Conservation (phyloP, 2,113 vertebrate genomes). For the Thymallus thymallus region DNA sequence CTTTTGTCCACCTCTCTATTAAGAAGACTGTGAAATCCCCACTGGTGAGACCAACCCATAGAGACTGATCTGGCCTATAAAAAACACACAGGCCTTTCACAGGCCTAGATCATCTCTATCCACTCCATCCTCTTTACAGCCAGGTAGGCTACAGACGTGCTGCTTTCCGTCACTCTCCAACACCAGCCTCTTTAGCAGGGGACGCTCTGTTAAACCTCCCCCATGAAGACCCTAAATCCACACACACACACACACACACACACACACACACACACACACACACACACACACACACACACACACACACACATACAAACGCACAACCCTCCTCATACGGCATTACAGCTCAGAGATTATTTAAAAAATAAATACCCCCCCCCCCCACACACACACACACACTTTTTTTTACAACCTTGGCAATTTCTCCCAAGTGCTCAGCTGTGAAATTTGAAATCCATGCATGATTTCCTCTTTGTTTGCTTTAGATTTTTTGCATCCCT, state of each 20-base stretch:
- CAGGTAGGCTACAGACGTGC: background rate
- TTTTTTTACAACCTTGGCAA: slow-evolving; percentile 55
- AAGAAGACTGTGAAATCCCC: no score
- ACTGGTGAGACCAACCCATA: no score
- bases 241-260: background rate
- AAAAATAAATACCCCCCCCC: slow-evolving; percentile 21
- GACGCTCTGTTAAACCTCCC: no score
- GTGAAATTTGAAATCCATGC: slow-evolving; percentile 82
- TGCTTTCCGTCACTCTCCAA: no score
- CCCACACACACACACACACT: no score
- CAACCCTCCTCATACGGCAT: slow-evolving; percentile 24
- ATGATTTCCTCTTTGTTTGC: slow-evolving; percentile 49
- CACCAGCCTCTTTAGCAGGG: background rate
- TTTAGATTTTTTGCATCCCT: slow-evolving; percentile 19
- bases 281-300: background rate
- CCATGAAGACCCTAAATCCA: no score
- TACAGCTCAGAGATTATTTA: slow-evolving; percentile 66
- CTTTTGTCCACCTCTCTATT: no score
- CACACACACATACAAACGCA: background rate
- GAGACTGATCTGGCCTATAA: no score
- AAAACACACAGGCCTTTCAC: no score
- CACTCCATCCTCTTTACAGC: background rate
- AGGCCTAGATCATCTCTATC: no score
- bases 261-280: background rate
- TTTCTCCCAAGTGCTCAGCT: slow-evolving; percentile 75